A percentile compares a stretch with the other conserved stretches of the same genome.
These are phyloP conservation scores for Pimpla rufipes DNA, from an alignment of 2,888 invertebrate species.

Conservation along the genomic window DNA sequence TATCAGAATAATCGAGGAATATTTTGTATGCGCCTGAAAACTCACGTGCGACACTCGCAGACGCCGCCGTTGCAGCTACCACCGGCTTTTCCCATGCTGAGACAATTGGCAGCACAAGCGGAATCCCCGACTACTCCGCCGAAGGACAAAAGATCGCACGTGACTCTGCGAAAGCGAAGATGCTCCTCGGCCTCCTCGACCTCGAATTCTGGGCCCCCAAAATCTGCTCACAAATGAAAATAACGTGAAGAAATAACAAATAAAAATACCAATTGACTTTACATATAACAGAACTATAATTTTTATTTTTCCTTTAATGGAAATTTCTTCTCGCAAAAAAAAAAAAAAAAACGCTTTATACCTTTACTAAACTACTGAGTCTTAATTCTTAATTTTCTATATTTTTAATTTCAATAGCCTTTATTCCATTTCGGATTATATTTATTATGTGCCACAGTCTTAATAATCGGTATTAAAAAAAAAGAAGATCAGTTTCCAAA, in stretches of 20 bases:
- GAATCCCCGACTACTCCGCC: constrained; percentile 73
- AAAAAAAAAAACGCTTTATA: too few species aligned
- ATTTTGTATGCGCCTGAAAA: neutral
- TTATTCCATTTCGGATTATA: too few species aligned
- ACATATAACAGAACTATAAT: too few species aligned
- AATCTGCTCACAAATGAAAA: too few species aligned
- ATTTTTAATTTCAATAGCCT: too few species aligned
- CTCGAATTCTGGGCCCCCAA: constrained; percentile 8
- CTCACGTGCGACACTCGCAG: constrained; percentile 79
- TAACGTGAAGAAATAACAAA: too few species aligned
- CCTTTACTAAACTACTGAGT: too few species aligned
- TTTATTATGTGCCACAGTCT: too few species aligned
- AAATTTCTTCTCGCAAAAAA: neutral
- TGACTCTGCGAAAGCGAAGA: constrained; percentile 79
- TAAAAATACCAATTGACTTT: too few species aligned
- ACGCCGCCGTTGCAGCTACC: constrained; percentile 78
- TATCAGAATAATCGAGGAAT: neutral
- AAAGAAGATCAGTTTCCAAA: neutral
- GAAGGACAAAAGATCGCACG: constrained; percentile 78
- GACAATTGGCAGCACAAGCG: constrained; percentile 81
- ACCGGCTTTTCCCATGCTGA: constrained; percentile 79
- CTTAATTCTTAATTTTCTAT: too few species aligned
- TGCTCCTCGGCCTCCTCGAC: constrained; percentile 71
- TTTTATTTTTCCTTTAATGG: too few species aligned
- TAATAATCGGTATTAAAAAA: too few species aligned